Conservation (phyloP, 35 echinoderm and acorn worm species). For the Heliocidaris erythrogramma region DNA sequence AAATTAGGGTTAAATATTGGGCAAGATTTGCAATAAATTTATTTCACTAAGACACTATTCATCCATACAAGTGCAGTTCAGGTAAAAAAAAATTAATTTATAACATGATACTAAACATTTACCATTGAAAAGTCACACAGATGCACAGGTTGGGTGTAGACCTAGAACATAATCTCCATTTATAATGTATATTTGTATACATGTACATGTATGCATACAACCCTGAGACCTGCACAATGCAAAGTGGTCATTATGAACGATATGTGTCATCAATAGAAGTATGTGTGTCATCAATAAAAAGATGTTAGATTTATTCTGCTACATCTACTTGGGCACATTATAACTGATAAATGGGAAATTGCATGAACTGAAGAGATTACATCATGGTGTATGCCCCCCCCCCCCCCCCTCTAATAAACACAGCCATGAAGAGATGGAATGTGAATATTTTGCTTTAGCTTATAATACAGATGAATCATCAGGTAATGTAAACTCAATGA, state of each 20-base stretch:
- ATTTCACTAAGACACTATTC: no score
- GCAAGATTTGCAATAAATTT: no score
- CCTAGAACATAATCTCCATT: no score
- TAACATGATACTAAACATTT: no score
- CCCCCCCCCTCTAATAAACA: neutral
- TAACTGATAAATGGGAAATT: neutral
- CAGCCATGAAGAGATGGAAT: neutral
- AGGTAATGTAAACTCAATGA: no score
- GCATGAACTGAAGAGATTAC: neutral
- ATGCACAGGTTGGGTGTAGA: no score
- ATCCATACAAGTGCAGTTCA: no score
- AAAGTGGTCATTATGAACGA: neutral
- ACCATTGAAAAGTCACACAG: no score
- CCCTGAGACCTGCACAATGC: neutral
- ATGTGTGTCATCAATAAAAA: conserved; percentile 8
- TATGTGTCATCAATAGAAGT: conserved; percentile 12
- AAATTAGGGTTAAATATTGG: no score
- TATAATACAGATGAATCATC: no score
- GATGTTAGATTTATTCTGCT: neutral
- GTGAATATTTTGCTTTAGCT: neutral
- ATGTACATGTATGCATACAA: neutral
- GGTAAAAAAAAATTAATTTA: no score
- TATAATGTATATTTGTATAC: neutral
- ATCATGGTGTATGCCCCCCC: neutral
- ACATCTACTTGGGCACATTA: neutral